A percentile compares a stretch with the other conserved stretches of the same genome.
These are phyloP conservation scores for Drosophila basisetae DNA, from an alignment of 2,888 invertebrate species.

Conservation along the genomic window DNA sequence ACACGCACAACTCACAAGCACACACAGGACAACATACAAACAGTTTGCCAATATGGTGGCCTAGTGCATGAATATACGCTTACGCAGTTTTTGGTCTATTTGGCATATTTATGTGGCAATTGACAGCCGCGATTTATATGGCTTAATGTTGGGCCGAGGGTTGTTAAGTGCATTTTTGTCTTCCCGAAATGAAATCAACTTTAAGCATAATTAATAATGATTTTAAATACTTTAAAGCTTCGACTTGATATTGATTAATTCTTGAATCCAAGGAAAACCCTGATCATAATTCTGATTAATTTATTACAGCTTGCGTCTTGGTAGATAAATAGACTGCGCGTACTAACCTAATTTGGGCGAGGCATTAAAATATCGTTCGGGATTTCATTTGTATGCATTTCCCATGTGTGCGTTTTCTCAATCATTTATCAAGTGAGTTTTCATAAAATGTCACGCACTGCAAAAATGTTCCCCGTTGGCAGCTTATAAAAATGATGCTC, in stretches of 20 bases:
- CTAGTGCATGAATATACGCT: slow-evolving; percentile 43
- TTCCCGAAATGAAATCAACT: not conserved
- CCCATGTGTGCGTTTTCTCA: slow-evolving; percentile 43
- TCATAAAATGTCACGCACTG: slow-evolving; percentile 77
- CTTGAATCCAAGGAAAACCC: not conserved
- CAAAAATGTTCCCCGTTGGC: slow-evolving; percentile 59
- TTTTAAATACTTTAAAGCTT: not conserved
- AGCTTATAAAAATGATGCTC: slow-evolving; percentile 65
- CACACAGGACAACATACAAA: slow-evolving; percentile 30
- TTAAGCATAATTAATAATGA: not conserved
- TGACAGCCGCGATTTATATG: slow-evolving; percentile 17
- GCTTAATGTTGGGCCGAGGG: not conserved
- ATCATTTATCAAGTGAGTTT: slow-evolving; percentile 80
- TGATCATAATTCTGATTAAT: slow-evolving; percentile 22
- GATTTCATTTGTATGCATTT: slow-evolving; percentile 40
- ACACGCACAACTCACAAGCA: slow-evolving; percentile 14
- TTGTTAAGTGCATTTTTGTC: not conserved
- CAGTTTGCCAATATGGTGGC: slow-evolving; percentile 32
- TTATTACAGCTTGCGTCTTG: slow-evolving; percentile 3
- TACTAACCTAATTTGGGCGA: slow-evolving; percentile 61
- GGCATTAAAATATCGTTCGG: slow-evolving; percentile 52
- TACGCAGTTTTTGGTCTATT: slow-evolving; percentile 43
- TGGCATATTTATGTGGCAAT: slow-evolving; percentile 50
- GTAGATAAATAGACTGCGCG: slow-evolving; percentile 15
- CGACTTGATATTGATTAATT: not conserved